Percentiles rank a stretch among this genome's conserved stretches.
Evolutionary conservation across 2,888 invertebrate genomes (phyloP).

Genomic region (Glyphotaelius pellucidus): DNA sequence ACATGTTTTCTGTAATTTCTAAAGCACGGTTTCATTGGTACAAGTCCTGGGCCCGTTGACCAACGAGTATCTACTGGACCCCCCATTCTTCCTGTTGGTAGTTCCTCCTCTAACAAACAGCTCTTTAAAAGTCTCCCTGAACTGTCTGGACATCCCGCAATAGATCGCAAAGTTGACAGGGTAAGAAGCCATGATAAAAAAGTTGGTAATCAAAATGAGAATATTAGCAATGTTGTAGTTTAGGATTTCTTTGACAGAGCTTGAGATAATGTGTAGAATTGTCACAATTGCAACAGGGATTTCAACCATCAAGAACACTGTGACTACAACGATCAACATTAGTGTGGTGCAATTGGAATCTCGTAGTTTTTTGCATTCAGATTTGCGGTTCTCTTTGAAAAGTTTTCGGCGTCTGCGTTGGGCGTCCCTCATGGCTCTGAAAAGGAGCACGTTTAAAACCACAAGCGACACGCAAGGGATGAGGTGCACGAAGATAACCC

Average conservation of each 20-base stretch:
- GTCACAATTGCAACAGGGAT: constrained; percentile 91
- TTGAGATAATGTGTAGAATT: constrained; percentile 88
- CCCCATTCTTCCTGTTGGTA: constrained; percentile 81
- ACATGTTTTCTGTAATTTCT: constrained; percentile 67
- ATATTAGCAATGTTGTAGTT: constrained; percentile 88
- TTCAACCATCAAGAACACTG: constrained; percentile 89
- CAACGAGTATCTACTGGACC: constrained; percentile 87
- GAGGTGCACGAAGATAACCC: constrained; percentile 94
- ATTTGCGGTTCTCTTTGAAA: constrained; percentile 86
- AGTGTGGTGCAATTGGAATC: constrained; percentile 91
- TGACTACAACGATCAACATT: constrained; percentile 92
- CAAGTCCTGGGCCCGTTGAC: constrained; percentile 90
- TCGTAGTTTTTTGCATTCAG: constrained; percentile 86
- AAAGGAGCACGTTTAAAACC: constrained; percentile 91
- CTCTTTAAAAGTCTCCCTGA: constrained; percentile 94
- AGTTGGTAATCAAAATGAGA: constrained; percentile 90
- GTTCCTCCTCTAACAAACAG: constrained; percentile 83
- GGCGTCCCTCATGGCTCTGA: constrained; percentile 90
- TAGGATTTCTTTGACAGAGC: constrained; percentile 83
- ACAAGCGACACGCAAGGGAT: constrained; percentile 93
- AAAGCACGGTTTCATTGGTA: constrained; percentile 90
- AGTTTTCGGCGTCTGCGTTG: constrained; percentile 87
- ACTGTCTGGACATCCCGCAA: constrained; percentile 96
- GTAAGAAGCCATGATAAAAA: constrained; percentile 93
- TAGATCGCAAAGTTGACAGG: constrained; percentile 97